Base-by-base conservation (phyloP, 2,797 vertebrate species). In the Chaetodon trifasciatus region DNA sequence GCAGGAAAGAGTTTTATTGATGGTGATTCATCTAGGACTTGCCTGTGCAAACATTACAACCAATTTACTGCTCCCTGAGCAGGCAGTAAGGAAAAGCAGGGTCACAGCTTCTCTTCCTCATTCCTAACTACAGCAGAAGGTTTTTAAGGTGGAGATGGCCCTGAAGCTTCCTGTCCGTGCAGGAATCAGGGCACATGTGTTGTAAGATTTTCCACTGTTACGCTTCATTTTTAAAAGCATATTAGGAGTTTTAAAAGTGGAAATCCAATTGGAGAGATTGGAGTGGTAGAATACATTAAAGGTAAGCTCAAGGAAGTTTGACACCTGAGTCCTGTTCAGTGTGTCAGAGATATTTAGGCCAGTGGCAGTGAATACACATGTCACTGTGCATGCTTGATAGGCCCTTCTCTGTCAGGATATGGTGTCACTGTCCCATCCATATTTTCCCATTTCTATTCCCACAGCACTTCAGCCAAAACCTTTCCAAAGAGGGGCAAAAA, bases 1-100 rank as follows among this genome's bases (percentile, higher is more conserved):
- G 60, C 76, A 86, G 85, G 85, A 89, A 86, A 65, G n/a, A 19
- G 52, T 60, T 90, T 84, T 72, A 81, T 74, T 77, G 7, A 28
- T 74, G 85, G 74, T 87, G 87, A 91, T 63, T 91, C 86, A 90
- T 82, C 23, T 75, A 67, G 73, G 74, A 81, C 80, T 66, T 6
- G 81, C 81, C 89, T 84, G 82, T 78, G 49, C 87, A 92, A 89
- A 93, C 76, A 86, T 42, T 75, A 72, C 4, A 6, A 47, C n/a
- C 23, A 7, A 15, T 78, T 68, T 44, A 74, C 37, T 47, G 17
- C 46, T 81, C 65, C 76, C 75, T 23, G 8, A 56, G 70, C 67
- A 46, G 49, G 66, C 49, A 68, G 11, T 35, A 42, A 68, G 76
- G 71, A 74, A 82, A 79, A 80, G 49, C 39, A 56, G 49, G 44